Conservation (phyloP, 2,888 invertebrate species). For the Agonopterix heracliana region DNA sequence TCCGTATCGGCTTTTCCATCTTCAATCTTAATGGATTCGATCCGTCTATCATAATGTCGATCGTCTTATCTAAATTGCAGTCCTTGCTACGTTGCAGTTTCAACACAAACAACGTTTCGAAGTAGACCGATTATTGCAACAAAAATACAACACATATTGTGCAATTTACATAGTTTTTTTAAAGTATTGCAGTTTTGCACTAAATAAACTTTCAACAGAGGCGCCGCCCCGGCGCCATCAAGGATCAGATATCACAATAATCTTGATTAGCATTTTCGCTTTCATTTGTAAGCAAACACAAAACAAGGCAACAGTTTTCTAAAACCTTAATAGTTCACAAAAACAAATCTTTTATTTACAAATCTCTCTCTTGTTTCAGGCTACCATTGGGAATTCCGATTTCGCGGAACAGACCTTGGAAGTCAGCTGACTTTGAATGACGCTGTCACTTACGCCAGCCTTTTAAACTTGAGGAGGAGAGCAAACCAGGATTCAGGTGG, state of each 20-base stretch:
- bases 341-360: conserved; percentile 5
- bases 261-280: no score
- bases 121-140: neutral
- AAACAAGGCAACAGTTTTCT: no score
- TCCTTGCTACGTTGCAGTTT: conserved; percentile 39
- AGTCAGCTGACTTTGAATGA: conserved; percentile 34
- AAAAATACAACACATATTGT: conserved; percentile 2
- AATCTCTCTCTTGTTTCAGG: conserved; percentile 46
- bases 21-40: conserved; percentile 44
- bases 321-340: no score
- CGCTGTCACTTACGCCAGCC: conserved; percentile 34
- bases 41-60: conserved; percentile 44
- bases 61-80: conserved; percentile 49
- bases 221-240: neutral
- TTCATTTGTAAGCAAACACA: no score
- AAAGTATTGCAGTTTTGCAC: neutral
- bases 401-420: conserved; percentile 34
- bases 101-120: conserved; percentile 34
- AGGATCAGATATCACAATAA: no score
- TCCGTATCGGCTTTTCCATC: conserved; percentile 32
- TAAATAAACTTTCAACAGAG: neutral
- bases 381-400: conserved; percentile 23
- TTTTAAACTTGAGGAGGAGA: neutral
- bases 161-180: neutral
- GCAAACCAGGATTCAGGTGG: conserved; percentile 19